Evolutionary conservation across 2,797 vertebrate genomes (phyloP).

Genomic region (Esox masquinongy): DNA sequence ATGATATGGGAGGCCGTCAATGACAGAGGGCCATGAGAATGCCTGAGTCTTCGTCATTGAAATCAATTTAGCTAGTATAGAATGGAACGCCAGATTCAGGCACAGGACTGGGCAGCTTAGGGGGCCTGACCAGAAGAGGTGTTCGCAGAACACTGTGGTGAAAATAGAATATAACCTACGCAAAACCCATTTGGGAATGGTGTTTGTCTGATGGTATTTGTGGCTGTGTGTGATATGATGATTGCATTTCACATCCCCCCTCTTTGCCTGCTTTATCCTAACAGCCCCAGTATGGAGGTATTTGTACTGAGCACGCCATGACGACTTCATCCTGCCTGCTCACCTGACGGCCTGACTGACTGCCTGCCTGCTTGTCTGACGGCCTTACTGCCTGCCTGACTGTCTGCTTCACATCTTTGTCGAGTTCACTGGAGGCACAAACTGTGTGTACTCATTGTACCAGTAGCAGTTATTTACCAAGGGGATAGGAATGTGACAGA

Average conservation of each 20-base stretch:
- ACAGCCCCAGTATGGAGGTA: constrained; percentile 34
- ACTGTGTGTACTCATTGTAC: background rate
- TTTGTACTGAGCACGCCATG: constrained; percentile 34
- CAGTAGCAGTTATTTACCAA: background rate
- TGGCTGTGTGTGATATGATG: constrained; percentile 13
- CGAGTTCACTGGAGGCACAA: background rate
- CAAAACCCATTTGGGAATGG: constrained; percentile 20
- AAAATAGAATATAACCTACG: constrained; percentile 39
- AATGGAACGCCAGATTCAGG: constrained; percentile 54
- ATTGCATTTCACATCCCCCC: constrained; percentile 46
- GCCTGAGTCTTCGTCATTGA: constrained; percentile 73
- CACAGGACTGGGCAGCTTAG: constrained; percentile 60
- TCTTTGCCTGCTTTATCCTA: constrained; percentile 45
- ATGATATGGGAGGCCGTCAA: constrained; percentile 53
- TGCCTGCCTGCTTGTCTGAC: too few species aligned
- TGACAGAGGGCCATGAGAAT: constrained; percentile 68
- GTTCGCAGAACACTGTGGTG: constrained; percentile 44
- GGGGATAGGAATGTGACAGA: constrained; percentile 8
- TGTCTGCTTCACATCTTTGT: constrained; percentile 8
- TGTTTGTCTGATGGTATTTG: constrained; percentile 23
- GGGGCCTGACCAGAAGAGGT: constrained; percentile 53
- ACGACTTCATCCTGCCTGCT: background rate
- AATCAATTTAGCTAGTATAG: constrained; percentile 74
- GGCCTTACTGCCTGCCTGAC: constrained; percentile 12
- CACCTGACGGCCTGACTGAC: too few species aligned